Evolutionary conservation across 1,140 invertebrate species (phyloP).

Genomic region (Pomacea maculata): DNA sequence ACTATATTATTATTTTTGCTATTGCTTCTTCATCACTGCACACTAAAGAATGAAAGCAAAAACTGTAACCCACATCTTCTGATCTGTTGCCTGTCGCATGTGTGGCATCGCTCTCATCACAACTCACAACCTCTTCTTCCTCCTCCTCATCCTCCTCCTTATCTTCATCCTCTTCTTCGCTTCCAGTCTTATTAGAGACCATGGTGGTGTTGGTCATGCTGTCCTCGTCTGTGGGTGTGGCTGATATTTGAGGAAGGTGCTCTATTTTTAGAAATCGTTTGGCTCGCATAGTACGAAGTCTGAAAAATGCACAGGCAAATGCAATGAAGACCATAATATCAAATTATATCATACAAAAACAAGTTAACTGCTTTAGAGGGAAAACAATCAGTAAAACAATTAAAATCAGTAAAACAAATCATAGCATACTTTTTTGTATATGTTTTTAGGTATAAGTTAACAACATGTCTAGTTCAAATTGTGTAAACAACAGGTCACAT

Average conservation of each 20-base stretch:
- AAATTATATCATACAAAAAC: background rate
- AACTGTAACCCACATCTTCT: conserved; percentile 37
- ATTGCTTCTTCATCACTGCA: background rate
- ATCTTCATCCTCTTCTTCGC: conserved; percentile 63
- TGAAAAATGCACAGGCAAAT: conserved; percentile 12
- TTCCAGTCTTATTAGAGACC: conserved; percentile 39
- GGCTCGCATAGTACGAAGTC: conserved; percentile 67
- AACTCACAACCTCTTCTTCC: conserved; percentile 72
- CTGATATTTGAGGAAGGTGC: conserved; percentile 55
- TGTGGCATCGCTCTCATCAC: conserved; percentile 77
- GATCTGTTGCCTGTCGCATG: conserved; percentile 38
- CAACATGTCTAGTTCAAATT: too few species aligned
- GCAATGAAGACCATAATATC: background rate
- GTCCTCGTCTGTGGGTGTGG: conserved; percentile 43
- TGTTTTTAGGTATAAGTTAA: background rate
- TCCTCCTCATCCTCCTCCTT: conserved; percentile 67
- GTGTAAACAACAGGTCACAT: too few species aligned
- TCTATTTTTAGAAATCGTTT: conserved; percentile 78
- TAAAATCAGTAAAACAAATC: background rate
- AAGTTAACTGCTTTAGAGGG: background rate
- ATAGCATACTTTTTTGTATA: background rate
- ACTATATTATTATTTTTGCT: too few species aligned
- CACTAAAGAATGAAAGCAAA: background rate
- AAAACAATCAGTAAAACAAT: background rate
- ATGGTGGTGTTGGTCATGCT: conserved; percentile 40